phyloP scores from a whole-genome alignment of 2,888 invertebrate species.

The Eupithecia insigniata region DNA sequence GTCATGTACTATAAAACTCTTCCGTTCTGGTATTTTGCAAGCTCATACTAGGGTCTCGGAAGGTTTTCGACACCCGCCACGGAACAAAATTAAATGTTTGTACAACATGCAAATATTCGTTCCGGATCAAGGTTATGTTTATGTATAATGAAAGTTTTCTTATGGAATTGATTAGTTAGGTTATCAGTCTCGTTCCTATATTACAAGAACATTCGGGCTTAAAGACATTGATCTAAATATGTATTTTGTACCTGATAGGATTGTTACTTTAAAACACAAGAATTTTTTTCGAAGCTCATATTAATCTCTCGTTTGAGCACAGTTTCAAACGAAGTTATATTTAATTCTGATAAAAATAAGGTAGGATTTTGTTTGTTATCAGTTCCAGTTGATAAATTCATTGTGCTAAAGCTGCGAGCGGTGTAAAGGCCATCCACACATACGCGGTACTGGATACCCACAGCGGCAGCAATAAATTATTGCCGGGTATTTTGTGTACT shows the following conservation, averaged over 20 bases:
- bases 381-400: neutral
- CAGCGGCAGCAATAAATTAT: neutral
- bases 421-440: neutral
- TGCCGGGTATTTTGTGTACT: neutral
- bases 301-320: too few species aligned
- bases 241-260: neutral
- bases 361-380: neutral
- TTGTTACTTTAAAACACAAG: neutral
- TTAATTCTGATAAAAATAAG: neutral
- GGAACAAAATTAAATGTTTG: neutral
- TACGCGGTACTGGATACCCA: neutral
- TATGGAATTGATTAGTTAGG: neutral
- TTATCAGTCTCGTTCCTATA: neutral
- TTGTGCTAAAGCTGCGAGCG: neutral
- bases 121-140: neutral
- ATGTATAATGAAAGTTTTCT: neutral
- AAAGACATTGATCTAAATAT: neutral
- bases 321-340: neutral
- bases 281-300: neutral
- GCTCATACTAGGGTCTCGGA: neutral
- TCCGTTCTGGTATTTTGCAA: neutral
- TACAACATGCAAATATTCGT: neutral
- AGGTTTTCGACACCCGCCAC: neutral
- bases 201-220: neutral
- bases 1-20: neutral